Evolutionary conservation across 2,113 vertebrate genomes (phyloP), one percentile per base, ranked within the genome.

Genomic region (Sminthopsis crassicaudata): DNA sequence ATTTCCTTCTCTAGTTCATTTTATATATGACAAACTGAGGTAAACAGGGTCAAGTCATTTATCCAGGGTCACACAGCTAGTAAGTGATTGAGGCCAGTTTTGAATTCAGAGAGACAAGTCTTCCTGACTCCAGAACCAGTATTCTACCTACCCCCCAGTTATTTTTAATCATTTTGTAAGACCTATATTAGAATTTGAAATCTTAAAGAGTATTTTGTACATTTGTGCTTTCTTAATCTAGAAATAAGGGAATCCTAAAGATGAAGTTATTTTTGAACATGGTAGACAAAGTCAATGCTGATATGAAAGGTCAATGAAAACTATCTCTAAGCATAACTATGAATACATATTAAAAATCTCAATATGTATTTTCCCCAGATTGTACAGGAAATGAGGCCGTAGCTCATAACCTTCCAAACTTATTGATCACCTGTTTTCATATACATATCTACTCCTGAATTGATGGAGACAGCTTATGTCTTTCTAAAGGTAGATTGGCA

Each of bases 191-290:
- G 48, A 53, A 88, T 93, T 48, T 26, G 89, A 91, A 60, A 54
- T 91, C 93, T 90, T 48, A 96, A 50, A 89, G 2, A 25, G 88
- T 91, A 67, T 46, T 52, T 88, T 90, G 42, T 0, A 27, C 26
- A 24, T 89, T 2, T 93, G 48, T 92, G 84, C 92, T 67, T 96
- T 42, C 90, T 88, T 52, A 91, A 90, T 26, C 52, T 57, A 88
- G 42, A 60, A 50, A 46, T 52, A 94, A 93, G 91, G 48, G 2
- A 76, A 46, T 93, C 46, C 48, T 0, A 91, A 52, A 27, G 42
- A 42, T 42, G 67, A 60, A 91, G 95, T 54, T 54, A 0, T 93
- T 46, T 53, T 91, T 46, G 51, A 14, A 25, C 12, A 84, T 26
- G 53, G 76, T 51, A 53, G 50, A 36, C 55, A 94, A 94, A 2